These are phyloP conservation scores for Acleris literana DNA, from an alignment of 2,888 invertebrate species.

Conservation along the genomic window DNA sequence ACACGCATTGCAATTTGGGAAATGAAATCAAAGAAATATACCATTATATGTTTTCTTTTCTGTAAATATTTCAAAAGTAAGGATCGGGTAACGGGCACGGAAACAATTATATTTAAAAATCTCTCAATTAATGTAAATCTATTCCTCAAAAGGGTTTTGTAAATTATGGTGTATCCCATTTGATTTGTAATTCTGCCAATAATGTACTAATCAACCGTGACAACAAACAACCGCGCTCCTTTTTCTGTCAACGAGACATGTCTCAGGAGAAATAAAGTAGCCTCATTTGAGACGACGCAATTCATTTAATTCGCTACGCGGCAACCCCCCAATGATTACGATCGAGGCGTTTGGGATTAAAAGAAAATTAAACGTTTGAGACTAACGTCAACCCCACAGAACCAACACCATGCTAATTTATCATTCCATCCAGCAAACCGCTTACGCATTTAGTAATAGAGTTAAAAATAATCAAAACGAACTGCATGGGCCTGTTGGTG, in stretches of 20 bases:
- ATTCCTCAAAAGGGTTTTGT: background rate
- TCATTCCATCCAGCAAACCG: background rate
- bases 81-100: no score
- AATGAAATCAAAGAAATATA: no score
- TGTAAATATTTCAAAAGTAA: no score
- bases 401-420: conserved; percentile 43
- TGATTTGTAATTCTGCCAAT: conserved; percentile 18
- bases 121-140: no score
- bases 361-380: conserved; percentile 81
- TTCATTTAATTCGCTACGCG: conserved; percentile 79
- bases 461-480: background rate
- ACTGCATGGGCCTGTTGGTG: conserved; percentile 41
- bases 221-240: conserved; percentile 63
- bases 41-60: no score
- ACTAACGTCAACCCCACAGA: conserved; percentile 72
- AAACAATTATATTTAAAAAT: no score
- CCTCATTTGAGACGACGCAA: conserved; percentile 81
- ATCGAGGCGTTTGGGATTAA: conserved; percentile 79
- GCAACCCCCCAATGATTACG: conserved; percentile 77
- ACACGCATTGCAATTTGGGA: no score
- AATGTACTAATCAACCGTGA: conserved; percentile 51
- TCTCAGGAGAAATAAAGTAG: conserved; percentile 77
- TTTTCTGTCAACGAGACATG: conserved; percentile 53
- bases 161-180: no score
- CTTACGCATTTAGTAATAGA: background rate